phyloP scores from a whole-genome alignment of 2,113 vertebrate species.

The Salvator merianae region DNA sequence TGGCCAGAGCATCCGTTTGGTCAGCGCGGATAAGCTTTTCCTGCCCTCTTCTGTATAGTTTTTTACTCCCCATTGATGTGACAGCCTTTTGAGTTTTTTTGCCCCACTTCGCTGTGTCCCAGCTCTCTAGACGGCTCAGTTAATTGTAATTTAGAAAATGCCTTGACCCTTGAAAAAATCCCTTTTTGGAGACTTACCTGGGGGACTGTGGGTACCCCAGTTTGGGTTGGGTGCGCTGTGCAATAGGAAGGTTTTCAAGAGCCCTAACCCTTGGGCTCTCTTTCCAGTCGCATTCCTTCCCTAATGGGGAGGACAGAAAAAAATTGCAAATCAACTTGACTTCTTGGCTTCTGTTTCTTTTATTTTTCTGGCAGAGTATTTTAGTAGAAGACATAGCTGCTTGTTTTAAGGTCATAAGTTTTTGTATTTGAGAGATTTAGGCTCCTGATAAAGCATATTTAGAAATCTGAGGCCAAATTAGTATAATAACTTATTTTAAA shows the following conservation, averaged over 20 bases:
- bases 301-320: background rate
- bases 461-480: constrained; percentile 34
- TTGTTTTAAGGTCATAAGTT: background rate
- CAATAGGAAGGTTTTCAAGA: background rate
- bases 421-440: constrained; percentile 1
- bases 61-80: background rate
- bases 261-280: background rate
- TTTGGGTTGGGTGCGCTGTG: background rate
- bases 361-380: background rate
- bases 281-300: background rate
- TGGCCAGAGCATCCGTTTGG: background rate
- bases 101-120: background rate
- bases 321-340: background rate
- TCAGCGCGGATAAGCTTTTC: background rate
- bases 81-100: background rate
- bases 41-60: background rate
- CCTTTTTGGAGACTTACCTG: no score
- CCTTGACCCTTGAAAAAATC: no score
- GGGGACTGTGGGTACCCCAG: no score
- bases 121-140: background rate
- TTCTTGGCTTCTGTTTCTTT: background rate
- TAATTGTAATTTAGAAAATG: background rate
- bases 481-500: constrained; percentile 28
- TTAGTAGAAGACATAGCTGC: background rate
- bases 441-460: constrained; percentile 21